These are phyloP conservation scores for Acrocephalus kingi DNA, from an alignment of 2,113 vertebrate genomes.

Conservation along the genomic window DNA sequence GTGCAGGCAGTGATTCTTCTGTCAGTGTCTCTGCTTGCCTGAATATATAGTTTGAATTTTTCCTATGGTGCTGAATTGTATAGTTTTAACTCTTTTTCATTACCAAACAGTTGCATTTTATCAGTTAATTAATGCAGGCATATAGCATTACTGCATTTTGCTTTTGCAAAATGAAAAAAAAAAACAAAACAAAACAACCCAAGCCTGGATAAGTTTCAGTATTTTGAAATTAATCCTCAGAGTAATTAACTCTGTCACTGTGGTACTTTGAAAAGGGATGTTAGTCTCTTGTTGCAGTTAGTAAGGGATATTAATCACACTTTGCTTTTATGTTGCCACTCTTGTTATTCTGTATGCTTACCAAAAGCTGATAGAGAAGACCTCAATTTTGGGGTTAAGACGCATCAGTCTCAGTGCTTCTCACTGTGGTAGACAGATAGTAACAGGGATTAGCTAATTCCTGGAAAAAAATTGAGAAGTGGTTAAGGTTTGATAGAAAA, in stretches of 20 bases:
- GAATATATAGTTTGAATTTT: neutral
- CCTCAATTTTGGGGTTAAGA: neutral
- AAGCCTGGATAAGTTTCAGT: neutral
- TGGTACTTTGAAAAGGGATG: neutral
- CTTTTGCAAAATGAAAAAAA: neutral
- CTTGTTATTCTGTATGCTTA: neutral
- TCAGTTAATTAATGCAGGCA: neutral
- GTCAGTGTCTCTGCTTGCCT: neutral
- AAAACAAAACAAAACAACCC: neutral
- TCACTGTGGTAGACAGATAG: neutral
- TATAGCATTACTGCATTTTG: neutral
- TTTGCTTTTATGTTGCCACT: neutral
- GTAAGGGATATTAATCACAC: neutral
- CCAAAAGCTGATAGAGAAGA: neutral
- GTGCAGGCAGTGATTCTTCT: neutral
- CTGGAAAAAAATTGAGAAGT: neutral
- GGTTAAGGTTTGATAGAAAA: neutral
- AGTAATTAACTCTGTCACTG: neutral
- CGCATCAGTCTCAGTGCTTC: neutral
- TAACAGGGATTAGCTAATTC: neutral
- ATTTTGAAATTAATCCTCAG: neutral
- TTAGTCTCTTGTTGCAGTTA: neutral
- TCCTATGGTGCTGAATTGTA: neutral
- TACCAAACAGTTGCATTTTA: neutral
- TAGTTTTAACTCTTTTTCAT: neutral